These are phyloP conservation scores for Apostichopus californicus DNA, from an alignment of 35 echinoderm and acorn worm species.

Conservation along the genomic window DNA sequence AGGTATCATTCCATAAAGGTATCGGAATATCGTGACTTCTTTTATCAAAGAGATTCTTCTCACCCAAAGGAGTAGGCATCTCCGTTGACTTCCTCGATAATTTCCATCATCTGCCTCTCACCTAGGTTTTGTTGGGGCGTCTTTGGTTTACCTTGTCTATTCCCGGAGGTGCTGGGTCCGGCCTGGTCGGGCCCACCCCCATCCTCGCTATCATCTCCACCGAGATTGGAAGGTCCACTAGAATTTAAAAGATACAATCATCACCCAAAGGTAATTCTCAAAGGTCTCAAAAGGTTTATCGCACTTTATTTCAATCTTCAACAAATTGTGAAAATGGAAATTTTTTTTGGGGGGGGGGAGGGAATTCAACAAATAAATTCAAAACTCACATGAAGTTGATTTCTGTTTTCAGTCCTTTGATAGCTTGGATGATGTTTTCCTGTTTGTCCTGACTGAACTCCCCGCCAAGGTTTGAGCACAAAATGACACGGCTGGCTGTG, in stretches of 20 bases:
- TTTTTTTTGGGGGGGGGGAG: no score
- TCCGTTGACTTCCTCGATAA: slow-evolving; percentile 72
- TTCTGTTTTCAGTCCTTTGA: slow-evolving; percentile 74
- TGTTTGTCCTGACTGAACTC: slow-evolving; percentile 87
- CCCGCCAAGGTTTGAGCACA: slow-evolving; percentile 84
- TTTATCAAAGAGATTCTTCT: neutral
- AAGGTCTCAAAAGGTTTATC: no score
- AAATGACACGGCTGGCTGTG: slow-evolving; percentile 65
- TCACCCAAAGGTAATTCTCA: no score
- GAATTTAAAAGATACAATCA: neutral
- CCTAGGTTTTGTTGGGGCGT: slow-evolving; percentile 95
- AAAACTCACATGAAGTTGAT: slow-evolving; percentile 90
- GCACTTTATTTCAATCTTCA: no score
- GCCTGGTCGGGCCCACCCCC: slow-evolving; percentile 43
- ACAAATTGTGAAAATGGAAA: no score
- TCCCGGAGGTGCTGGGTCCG: slow-evolving; percentile 51
- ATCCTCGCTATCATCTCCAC: slow-evolving; percentile 58
- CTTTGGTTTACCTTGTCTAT: slow-evolving; percentile 59
- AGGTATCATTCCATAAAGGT: no score
- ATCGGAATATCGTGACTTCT: no score
- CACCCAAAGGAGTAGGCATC: slow-evolving; percentile 69
- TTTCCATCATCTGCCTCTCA: slow-evolving; percentile 75
- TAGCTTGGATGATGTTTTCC: slow-evolving; percentile 64
- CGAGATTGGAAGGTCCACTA: slow-evolving; percentile 79
- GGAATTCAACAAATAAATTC: neutral